Conservation (phyloP, 2,888 invertebrate species). For the Leucania comma region DNA sequence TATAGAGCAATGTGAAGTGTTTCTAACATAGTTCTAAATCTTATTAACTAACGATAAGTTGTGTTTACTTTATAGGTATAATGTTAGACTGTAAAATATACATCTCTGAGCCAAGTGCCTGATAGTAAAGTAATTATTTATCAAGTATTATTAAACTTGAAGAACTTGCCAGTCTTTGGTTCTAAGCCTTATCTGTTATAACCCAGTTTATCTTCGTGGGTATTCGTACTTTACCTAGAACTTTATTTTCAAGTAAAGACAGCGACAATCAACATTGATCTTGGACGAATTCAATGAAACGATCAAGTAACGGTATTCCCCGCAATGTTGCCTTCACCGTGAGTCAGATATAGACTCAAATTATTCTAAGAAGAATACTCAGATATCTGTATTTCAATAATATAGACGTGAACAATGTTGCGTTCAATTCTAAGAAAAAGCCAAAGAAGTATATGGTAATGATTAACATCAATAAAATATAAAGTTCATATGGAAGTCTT, state of each 20-base stretch:
- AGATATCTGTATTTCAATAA: background rate
- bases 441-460: slow-evolving; percentile 1
- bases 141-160: too few relatives aligned
- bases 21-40: too few relatives aligned
- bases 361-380: background rate
- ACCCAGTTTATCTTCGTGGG: too few relatives aligned
- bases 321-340: background rate
- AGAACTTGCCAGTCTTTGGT: too few relatives aligned
- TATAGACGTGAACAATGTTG: background rate
- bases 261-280: background rate
- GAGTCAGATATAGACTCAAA: slow-evolving; percentile 23
- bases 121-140: too few relatives aligned
- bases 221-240: too few relatives aligned
- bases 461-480: slow-evolving; percentile 11
- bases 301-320: background rate
- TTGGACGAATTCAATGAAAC: slow-evolving; percentile 1
- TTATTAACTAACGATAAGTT: too few relatives aligned
- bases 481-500: slow-evolving; percentile 9
- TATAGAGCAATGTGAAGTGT: too few relatives aligned
- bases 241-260: background rate
- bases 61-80: too few relatives aligned
- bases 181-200: too few relatives aligned
- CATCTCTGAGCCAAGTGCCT: too few relatives aligned
- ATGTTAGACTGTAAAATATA: too few relatives aligned
- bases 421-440: background rate